Base-by-base conservation (phyloP, 2,113 vertebrate genomes). In the Taurulus bubalis region DNA sequence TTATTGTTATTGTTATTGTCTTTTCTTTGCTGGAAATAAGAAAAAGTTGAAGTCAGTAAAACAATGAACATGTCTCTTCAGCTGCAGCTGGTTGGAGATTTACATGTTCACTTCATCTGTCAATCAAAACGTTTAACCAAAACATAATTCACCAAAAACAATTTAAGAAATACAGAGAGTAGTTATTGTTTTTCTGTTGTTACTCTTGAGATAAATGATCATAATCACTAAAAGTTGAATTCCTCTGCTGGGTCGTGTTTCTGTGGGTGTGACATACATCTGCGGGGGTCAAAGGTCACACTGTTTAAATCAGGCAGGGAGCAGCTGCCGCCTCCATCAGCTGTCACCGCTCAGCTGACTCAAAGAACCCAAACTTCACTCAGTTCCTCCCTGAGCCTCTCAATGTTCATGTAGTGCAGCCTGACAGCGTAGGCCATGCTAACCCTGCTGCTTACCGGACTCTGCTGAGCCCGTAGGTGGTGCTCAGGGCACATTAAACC, bases 271-370 rank as follows among this genome's bases (percentile, higher is more conserved):
- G 64, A 59, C 12, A 22, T 68, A 14, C 75, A 71, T 26, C 51
- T 59, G 53, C 28, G 38, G 74, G 85, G 68, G 87, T 91, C 85
- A 87, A 24, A 86, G 85, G 83, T 85, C 74, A 0, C 0, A 8
- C 2, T n/a, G 73, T 82, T 86, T 90, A 85, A 89, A 87, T 80
- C 22, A 28, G 85, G 76, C 65, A n/a, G 80, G 26, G 81, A 89
- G 88, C 91, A 94, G 92, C 87, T 32, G 30, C n/a, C n/a, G n/a
- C n/a, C n/a, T n/a, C n/a, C n/a, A n/a, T n/a, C 30, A 79, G 75
- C 80, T 77, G 80, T 87, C 81, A 86, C 42, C 24, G 2, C 20
- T 87, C 69, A 77, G 79, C 79, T 82, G 63, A 86, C 76, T 2
- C 8, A 1, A 42, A 32, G 18, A 76, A 3, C 42, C 4, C 8